Conservation (phyloP, 1,140 invertebrate genomes). For the Tetramorium alpestre region DNA sequence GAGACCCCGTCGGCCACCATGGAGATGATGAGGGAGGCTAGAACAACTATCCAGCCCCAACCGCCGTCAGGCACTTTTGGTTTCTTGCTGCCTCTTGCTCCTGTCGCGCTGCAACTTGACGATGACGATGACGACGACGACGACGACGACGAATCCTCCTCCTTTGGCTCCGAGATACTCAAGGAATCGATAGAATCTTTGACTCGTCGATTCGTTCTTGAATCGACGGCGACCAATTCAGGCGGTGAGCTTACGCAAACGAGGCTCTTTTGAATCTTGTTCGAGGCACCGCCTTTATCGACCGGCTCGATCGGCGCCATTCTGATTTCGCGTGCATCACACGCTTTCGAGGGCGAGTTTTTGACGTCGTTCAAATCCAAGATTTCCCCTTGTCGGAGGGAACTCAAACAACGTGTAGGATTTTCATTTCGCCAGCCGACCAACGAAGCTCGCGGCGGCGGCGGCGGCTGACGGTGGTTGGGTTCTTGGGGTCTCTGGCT, state of each 20-base stretch:
- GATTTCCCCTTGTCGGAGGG: background rate
- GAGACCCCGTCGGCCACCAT: conserved; percentile 98
- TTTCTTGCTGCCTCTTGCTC: conserved; percentile 70
- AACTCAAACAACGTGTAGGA: conserved; percentile 73
- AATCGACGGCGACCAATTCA: conserved; percentile 31
- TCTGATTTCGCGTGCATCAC: background rate
- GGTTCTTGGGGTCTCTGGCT: conserved; percentile 52
- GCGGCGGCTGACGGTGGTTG: background rate
- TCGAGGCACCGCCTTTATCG: conserved; percentile 5
- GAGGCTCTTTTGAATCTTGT: conserved; percentile 13
- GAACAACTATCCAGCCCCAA: conserved; percentile 96
- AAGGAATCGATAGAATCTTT: conserved; percentile 55
- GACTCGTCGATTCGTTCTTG: conserved; percentile 56
- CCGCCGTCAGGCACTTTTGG: conserved; percentile 89
- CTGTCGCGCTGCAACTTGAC: background rate
- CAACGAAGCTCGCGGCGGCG: conserved; percentile 75
- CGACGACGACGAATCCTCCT: too few relatives aligned
- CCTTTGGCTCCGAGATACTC: background rate
- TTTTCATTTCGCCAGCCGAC: conserved; percentile 81
- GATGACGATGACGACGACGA: background rate
- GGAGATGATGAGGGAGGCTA: conserved; percentile 93
- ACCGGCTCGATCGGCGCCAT: conserved; percentile 67
- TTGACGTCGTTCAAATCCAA: conserved; percentile 57
- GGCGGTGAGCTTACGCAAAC: background rate
- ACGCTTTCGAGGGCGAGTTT: conserved; percentile 66